Percentiles rank a stretch among this genome's conserved stretches.
phyloP scores from a whole-genome alignment of 2,797 vertebrate species.

The Coregonus suidteri region DNA sequence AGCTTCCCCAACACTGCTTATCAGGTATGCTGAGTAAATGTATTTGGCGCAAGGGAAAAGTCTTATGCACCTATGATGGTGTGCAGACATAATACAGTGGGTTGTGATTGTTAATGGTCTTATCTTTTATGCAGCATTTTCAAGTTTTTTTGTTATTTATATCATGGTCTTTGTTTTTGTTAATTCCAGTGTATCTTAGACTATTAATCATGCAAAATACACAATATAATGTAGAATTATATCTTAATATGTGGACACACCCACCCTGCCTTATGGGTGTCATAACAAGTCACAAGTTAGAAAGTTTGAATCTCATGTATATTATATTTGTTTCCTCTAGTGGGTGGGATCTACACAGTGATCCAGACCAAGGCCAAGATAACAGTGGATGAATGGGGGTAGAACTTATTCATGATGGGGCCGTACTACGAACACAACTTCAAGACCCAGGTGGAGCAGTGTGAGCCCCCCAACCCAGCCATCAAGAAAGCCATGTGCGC shows the following conservation, averaged over 20 bases:
- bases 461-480: slow-evolving; percentile 78
- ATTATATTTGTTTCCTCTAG: slow-evolving; percentile 63
- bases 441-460: slow-evolving; percentile 91
- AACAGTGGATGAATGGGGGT: slow-evolving; percentile 93
- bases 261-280: background rate
- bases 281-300: background rate
- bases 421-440: slow-evolving; percentile 94
- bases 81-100: slow-evolving; percentile 23
- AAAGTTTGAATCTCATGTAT: background rate
- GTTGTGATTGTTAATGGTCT: background rate
- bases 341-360: slow-evolving; percentile 96
- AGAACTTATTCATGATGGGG: slow-evolving; percentile 92
- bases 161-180: background rate
- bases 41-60: background rate
- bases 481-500: slow-evolving; percentile 84
- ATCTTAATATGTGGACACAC: background rate
- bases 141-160: background rate
- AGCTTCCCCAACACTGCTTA: background rate
- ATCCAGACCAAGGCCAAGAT: slow-evolving; percentile 97
- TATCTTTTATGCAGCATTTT: slow-evolving; percentile 16
- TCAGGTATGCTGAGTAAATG: slow-evolving; percentile 8
- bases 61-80: slow-evolving; percentile 30
- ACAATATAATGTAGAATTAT: background rate
- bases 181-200: background rate
- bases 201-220: background rate